A percentile compares a stretch with the other conserved stretches of the same genome.
Conservation (phyloP, 2,888 invertebrate species). For the Ditula angustiorana region DNA sequence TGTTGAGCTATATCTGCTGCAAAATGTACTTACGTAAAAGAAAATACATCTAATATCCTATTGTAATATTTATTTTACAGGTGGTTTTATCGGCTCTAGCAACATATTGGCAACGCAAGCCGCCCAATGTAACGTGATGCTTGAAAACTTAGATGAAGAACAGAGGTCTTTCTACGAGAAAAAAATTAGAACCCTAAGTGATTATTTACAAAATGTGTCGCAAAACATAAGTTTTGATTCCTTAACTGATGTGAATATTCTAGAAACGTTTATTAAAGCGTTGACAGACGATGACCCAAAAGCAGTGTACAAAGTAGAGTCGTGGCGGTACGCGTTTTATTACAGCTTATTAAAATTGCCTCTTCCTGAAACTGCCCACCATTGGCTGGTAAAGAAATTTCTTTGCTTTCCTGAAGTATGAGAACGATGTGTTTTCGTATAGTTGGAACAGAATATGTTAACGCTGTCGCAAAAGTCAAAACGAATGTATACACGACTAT, state of each 20-base stretch:
- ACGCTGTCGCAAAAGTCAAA: no score
- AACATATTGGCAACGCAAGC: slow-evolving; percentile 88
- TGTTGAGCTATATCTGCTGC: no score
- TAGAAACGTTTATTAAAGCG: slow-evolving; percentile 87
- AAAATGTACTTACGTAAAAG: no score
- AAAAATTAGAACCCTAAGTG: slow-evolving; percentile 87
- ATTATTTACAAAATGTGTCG: slow-evolving; percentile 83
- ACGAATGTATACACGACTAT: no score
- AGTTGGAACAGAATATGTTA: no score
- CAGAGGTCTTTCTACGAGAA: slow-evolving; percentile 87
- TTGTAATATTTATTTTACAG: slow-evolving; percentile 62
- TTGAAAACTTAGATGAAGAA: slow-evolving; percentile 86
- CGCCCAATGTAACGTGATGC: slow-evolving; percentile 87
- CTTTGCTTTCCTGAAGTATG: slow-evolving; percentile 84
- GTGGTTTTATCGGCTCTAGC: slow-evolving; percentile 89
- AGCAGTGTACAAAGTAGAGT: slow-evolving; percentile 88
- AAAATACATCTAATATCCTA: not conserved
- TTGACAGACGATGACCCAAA: slow-evolving; percentile 86
- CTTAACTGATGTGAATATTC: slow-evolving; percentile 82
- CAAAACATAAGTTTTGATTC: slow-evolving; percentile 74
- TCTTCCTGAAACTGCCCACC: slow-evolving; percentile 82
- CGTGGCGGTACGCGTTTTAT: slow-evolving; percentile 88
- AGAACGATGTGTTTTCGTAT: slow-evolving; percentile 9
- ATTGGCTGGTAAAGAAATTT: slow-evolving; percentile 87
- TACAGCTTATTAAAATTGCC: slow-evolving; percentile 87